Conservation (phyloP, 2,113 vertebrate genomes). For the Amphilophus citrinellus region DNA sequence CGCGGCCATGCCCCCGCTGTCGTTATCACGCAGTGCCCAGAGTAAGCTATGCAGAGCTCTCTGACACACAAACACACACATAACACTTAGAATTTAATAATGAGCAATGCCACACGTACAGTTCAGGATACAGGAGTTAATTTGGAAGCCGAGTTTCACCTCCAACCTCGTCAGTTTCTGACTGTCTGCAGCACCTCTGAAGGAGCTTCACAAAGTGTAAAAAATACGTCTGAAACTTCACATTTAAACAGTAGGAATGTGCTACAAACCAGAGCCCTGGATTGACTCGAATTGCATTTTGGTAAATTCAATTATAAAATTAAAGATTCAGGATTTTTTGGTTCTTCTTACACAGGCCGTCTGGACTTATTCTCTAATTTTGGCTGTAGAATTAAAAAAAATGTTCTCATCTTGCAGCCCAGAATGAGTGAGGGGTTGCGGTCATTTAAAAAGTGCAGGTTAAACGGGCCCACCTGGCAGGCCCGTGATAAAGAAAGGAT, state of each 20-base stretch:
- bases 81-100: not conserved
- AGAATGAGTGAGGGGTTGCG: too few species aligned
- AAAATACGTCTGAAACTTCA: not conserved
- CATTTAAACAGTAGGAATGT: accelerated
- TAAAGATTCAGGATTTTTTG: too few species aligned
- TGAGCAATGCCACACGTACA: not conserved
- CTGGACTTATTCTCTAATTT: too few species aligned
- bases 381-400: too few species aligned
- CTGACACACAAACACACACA: not conserved
- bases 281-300: too few species aligned
- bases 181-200: not conserved
- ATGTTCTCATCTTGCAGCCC: too few species aligned
- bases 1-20: constrained; percentile 81
- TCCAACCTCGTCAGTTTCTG: accelerated
- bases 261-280: not conserved
- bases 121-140: not conserved
- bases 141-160: not conserved
- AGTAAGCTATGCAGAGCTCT: constrained; percentile 76
- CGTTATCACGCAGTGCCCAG: constrained; percentile 88
- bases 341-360: too few species aligned
- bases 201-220: not conserved
- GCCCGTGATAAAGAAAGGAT: too few species aligned
- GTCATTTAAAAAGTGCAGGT: too few species aligned
- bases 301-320: too few species aligned
- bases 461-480: too few species aligned